Evolutionary conservation across 2,888 invertebrate genomes (phyloP).

Genomic region (Aphodius sticticus): DNA sequence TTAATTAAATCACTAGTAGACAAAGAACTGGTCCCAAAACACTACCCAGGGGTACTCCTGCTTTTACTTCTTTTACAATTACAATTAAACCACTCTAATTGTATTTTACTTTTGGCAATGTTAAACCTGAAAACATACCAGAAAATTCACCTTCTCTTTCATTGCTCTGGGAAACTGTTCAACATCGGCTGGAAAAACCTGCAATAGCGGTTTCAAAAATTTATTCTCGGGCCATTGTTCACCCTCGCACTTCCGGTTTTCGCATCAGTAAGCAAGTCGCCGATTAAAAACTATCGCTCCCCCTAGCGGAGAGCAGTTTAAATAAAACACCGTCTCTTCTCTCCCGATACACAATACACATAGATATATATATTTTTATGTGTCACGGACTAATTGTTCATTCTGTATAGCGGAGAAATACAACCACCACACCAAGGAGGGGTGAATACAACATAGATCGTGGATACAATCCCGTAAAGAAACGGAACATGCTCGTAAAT

Average conservation of each 20-base stretch:
- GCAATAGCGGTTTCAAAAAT: background rate
- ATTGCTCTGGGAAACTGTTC: too few species aligned
- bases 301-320: background rate
- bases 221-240: background rate
- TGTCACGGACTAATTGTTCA: slow-evolving; percentile 25
- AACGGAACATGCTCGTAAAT: slow-evolving; percentile 16
- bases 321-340: slow-evolving; percentile 10
- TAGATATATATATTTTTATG: slow-evolving; percentile 16
- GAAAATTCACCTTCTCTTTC: too few species aligned
- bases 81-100: too few species aligned
- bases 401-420: slow-evolving; percentile 9
- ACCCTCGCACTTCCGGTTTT: background rate
- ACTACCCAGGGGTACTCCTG: too few species aligned
- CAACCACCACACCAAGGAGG: background rate
- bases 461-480: slow-evolving; percentile 14
- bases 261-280: background rate
- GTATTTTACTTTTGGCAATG: too few species aligned
- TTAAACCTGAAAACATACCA: too few species aligned
- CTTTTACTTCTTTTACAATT: too few species aligned
- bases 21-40: too few species aligned
- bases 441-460: background rate
- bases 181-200: background rate
- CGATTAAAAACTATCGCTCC: background rate
- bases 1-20: too few species aligned
- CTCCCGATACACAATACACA: background rate